phyloP scores from a whole-genome alignment of 2,113 vertebrate genomes.

The Pelvicachromis taeniatus region DNA sequence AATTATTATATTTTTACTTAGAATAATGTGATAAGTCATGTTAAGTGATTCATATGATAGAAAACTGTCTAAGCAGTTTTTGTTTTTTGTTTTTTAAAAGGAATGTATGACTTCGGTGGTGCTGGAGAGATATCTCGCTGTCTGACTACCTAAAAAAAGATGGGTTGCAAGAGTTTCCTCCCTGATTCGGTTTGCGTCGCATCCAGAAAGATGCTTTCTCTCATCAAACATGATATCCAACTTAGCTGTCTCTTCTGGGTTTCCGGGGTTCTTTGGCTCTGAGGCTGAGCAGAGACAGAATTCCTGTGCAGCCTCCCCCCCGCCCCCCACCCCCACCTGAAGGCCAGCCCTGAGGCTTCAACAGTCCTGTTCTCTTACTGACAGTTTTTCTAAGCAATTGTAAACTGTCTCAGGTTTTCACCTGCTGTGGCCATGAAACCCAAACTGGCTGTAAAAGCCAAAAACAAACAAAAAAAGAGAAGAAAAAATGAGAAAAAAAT shows the following conservation, averaged over 20 bases:
- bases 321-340: neutral
- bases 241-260: conserved; percentile 7
- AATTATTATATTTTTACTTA: neutral
- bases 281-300: neutral
- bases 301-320: neutral
- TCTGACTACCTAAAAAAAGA: neutral
- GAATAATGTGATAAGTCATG: neutral
- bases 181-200: neutral
- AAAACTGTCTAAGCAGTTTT: neutral
- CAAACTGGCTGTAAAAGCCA: conserved; percentile 55
- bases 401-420: conserved; percentile 57
- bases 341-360: neutral
- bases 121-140: neutral
- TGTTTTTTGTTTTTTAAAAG: too few species aligned
- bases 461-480: neutral
- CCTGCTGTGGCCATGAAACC: conserved; percentile 67
- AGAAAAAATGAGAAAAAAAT: neutral
- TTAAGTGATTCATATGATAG: neutral
- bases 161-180: neutral
- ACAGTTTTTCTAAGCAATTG: conserved; percentile 21
- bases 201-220: neutral
- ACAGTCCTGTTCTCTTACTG: neutral
- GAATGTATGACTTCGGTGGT: neutral
- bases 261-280: conserved; percentile 26
- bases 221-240: neutral